Base-by-base conservation (phyloP, 2,888 invertebrate genomes). In the Caenorhabditis doughertyi region DNA sequence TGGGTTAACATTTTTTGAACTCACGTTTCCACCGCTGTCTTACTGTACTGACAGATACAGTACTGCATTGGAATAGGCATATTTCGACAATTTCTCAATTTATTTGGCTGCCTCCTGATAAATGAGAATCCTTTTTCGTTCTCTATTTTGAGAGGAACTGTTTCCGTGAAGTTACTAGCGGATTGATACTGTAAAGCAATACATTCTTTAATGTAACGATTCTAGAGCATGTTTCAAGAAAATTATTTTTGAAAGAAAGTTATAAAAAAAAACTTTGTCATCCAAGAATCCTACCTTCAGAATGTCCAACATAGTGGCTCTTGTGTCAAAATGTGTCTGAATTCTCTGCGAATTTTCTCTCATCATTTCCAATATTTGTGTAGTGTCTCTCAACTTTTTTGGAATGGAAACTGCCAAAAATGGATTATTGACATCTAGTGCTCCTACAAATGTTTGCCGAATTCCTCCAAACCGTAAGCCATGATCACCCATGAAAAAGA, bases 401-500 rank as follows among this genome's bases (percentile, higher is more conserved):
- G 88, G 88, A 9, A 88, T 74, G 1, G 86, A 73, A 21, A 88
- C 23, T 11, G 84, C 73, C 1, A 84, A 64, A 9, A 88, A 67
- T 27, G 87, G 88, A 44, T 88, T 88, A 49, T 87, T 87, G 27
- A 82, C 84, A 55, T 88, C 88, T 11, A 80, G 32, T 5, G 65
- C 76, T 11, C 88, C 88, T 23, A 86, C 60, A 23, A 39, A 32
- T 16, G 88, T 88, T 3, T 83, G 23, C 2, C 83, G 51, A 9
- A 83, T 81, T 3, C 32, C 35, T 21, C 88, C 88, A 56, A 87
- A 86, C 25, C 88, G 68, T 3, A 86, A 64, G 7, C 88, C 87
- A 65, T 88, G 88, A 65, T 88, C 88, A 8, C 85, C 88, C 76
- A 87, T 84, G 29, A 88, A 55, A 51, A 87, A 81, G 0, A 87